Evolutionary conservation across 1,140 invertebrate species (phyloP).

Genomic region (Lepidurus arcticus): DNA sequence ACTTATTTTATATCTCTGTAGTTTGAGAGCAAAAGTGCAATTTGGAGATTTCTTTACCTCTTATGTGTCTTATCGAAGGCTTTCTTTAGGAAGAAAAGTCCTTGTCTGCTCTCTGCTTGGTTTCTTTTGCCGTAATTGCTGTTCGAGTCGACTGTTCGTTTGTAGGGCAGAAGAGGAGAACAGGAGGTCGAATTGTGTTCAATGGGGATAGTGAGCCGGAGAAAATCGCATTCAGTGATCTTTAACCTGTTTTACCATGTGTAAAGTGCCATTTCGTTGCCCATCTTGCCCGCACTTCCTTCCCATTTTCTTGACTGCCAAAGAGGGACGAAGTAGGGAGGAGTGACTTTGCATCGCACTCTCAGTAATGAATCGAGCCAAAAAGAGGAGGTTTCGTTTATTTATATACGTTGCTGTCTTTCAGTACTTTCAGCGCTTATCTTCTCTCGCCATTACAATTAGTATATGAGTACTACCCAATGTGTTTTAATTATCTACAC

Average conservation of each 20-base stretch:
- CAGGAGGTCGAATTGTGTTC: background rate
- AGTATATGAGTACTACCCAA: no score
- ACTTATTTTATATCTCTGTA: background rate
- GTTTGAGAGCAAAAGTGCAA: background rate
- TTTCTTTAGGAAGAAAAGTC: background rate
- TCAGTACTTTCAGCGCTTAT: no score
- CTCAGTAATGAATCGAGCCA: background rate
- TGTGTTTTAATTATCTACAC: no score
- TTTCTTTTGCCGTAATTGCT: background rate
- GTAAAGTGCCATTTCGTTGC: background rate
- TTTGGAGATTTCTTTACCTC: background rate
- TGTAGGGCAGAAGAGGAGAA: background rate
- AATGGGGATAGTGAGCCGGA: background rate
- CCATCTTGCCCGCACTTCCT: background rate
- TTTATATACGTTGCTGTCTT: background rate
- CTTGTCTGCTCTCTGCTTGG: constrained; percentile 9
- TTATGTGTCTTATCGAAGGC: background rate
- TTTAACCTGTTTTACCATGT: constrained; percentile 13
- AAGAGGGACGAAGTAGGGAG: background rate
- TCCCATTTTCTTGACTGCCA: background rate
- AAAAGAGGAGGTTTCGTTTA: background rate
- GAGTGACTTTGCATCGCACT: background rate
- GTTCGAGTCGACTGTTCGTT: background rate
- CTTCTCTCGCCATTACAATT: no score
- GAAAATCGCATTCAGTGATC: constrained; percentile 3